phyloP scores from a whole-genome alignment of 1,140 invertebrate genomes.

The Drosophila malerkotliana region DNA sequence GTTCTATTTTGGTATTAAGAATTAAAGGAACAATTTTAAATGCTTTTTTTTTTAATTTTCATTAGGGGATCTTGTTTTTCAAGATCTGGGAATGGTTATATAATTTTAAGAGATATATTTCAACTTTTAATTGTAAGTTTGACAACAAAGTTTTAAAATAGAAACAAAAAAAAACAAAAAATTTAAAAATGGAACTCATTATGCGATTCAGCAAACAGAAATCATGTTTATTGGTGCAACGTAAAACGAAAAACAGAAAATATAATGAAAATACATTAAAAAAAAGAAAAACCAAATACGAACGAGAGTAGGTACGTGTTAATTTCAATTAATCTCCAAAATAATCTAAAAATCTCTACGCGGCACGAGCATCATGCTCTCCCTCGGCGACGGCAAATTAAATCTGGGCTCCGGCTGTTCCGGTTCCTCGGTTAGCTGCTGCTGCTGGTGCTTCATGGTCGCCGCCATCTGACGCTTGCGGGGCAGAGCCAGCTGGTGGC shows the following conservation, averaged over 20 bases:
- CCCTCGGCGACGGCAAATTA: constrained; percentile 6
- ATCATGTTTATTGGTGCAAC: constrained; percentile 22
- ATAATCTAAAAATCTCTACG: constrained; percentile 12
- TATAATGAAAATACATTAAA: constrained; percentile 12
- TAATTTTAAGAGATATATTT: no score
- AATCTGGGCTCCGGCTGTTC: not conserved
- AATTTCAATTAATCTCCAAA: constrained; percentile 8
- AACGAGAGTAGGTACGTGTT: constrained; percentile 15
- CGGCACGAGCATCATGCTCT: constrained; percentile 18
- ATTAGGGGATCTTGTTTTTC: no score
- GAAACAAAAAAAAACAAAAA: no score
- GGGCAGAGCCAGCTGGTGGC: constrained; percentile 4
- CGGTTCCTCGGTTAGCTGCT: not conserved
- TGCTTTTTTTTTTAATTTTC: no score
- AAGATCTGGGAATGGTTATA: no score
- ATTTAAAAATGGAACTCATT: not conserved
- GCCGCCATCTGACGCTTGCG: not conserved
- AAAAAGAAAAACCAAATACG: constrained; percentile 16
- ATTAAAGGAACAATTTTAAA: no score
- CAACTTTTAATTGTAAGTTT: no score
- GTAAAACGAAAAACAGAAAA: constrained; percentile 39
- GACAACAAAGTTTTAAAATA: no score
- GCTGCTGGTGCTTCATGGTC: not conserved
- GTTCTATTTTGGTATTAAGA: no score
- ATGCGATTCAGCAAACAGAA: constrained; percentile 6